A percentile compares a stretch with the other conserved stretches of the same genome.
Conservation (phyloP, 2,888 invertebrate genomes). For the Erebia palarica region DNA sequence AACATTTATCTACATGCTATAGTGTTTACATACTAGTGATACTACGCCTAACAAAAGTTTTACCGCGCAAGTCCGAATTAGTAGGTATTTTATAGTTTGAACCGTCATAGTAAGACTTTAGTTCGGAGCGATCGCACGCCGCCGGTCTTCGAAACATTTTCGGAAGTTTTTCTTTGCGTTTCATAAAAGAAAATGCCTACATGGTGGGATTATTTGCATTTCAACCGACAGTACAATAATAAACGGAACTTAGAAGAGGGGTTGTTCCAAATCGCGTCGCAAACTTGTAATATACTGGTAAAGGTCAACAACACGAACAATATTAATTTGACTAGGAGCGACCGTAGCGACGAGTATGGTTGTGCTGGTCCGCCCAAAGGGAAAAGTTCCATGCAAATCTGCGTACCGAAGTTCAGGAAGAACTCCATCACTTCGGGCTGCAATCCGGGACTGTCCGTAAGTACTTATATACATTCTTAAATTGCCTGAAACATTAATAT, state of each 20-base stretch:
- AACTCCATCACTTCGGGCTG: conserved; percentile 78
- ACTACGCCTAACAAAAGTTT: conserved; percentile 49
- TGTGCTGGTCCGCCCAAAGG: conserved; percentile 71
- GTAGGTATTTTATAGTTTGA: conserved; percentile 11
- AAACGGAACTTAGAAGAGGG: conserved; percentile 88
- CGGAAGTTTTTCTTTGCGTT: conserved; percentile 48
- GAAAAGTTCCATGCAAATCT: conserved; percentile 79
- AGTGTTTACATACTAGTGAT: conserved; percentile 23
- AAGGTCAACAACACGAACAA: conserved; percentile 90
- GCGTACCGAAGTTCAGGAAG: conserved; percentile 81
- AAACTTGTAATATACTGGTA: conserved; percentile 89
- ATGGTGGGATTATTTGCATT: conserved; percentile 84
- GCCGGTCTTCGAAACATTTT: conserved; percentile 44
- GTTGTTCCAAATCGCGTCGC: conserved; percentile 89
- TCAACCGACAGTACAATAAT: conserved; percentile 76
- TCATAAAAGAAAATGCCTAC: conserved; percentile 78
- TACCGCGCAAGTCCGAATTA: conserved; percentile 68
- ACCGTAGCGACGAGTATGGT: conserved; percentile 84
- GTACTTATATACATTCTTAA: conserved; percentile 40
- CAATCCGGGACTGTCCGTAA: conserved; percentile 84
- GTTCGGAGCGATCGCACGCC: conserved; percentile 49
- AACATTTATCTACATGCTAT: conserved; percentile 25
- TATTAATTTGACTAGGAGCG: conserved; percentile 85
- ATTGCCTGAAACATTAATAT: no score
- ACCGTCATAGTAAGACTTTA: conserved; percentile 51